A percentile compares a stretch with the other conserved stretches of the same genome.
Evolutionary conservation across 1,140 invertebrate species (phyloP).

Genomic region (Drosophila murphyi): DNA sequence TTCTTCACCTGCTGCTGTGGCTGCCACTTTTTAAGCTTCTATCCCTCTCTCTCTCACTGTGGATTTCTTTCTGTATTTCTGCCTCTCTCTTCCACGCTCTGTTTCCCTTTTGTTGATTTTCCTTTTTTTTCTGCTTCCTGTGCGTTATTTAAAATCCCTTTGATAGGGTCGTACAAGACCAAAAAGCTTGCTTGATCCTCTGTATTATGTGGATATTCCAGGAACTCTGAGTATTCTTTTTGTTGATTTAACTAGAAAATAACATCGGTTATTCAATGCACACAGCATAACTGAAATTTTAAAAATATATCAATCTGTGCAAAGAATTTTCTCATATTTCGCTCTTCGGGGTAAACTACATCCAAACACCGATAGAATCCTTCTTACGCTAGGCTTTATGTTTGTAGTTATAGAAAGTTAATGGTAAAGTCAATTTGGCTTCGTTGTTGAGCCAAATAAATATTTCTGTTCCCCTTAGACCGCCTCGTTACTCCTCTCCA

Average conservation of each 20-base stretch:
- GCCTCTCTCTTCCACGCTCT: background rate
- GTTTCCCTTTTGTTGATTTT: background rate
- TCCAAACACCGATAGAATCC: too few species aligned
- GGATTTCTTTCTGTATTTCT: background rate
- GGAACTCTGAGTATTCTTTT: background rate
- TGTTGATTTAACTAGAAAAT: background rate
- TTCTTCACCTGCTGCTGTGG: slow-evolving; percentile 33
- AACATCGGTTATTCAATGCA: background rate
- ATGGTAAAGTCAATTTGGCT: too few species aligned
- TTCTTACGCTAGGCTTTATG: too few species aligned
- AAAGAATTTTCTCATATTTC: too few species aligned
- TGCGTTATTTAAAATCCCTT: slow-evolving; percentile 10
- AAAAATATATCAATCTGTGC: background rate
- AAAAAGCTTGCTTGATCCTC: slow-evolving; percentile 5
- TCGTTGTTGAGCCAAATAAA: too few species aligned
- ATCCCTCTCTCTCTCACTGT: background rate
- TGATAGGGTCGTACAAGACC: slow-evolving; percentile 15
- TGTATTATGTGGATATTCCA: background rate
- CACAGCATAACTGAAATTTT: background rate
- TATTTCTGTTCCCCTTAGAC: too few species aligned
- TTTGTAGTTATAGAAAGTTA: too few species aligned
- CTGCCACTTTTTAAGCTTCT: slow-evolving; percentile 29
- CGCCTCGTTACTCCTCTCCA: too few species aligned
- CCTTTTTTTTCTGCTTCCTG: background rate
- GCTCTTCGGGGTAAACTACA: too few species aligned